Evolutionary conservation across 2,797 vertebrate genomes (phyloP).

Genomic region (Xenopus petersii): DNA sequence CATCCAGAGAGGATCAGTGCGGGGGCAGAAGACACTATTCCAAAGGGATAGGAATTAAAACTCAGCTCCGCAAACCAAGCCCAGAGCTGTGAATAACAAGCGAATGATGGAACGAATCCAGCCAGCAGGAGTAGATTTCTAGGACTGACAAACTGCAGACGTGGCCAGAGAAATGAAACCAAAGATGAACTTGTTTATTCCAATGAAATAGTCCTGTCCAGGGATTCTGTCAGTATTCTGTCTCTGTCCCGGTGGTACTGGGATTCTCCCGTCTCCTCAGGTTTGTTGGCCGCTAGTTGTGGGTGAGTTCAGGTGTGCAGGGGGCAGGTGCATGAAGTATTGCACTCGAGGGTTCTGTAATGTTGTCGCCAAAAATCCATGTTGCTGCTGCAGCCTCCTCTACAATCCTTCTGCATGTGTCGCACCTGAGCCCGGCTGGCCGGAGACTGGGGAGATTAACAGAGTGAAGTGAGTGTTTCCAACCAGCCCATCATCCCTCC

Average conservation of each 20-base stretch:
- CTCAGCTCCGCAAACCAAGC: neutral
- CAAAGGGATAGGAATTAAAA: neutral
- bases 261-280: constrained; percentile 2
- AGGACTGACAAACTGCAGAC: neutral
- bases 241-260: constrained; percentile 6
- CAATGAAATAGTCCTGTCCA: neutral
- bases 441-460: neutral
- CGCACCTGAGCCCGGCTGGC: neutral
- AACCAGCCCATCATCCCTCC: neutral
- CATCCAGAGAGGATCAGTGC: constrained; percentile 43
- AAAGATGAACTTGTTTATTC: neutral
- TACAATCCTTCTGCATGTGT: neutral
- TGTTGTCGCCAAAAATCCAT: neutral
- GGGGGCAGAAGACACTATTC: neutral
- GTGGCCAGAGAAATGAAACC: constrained; percentile 3
- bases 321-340: neutral
- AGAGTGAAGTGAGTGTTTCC: too few relatives aligned
- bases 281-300: neutral
- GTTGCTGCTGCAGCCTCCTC: neutral
- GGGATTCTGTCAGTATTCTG: too few relatives aligned
- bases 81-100: too few relatives aligned
- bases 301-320: neutral
- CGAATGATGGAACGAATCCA: neutral
- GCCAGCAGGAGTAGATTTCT: neutral
- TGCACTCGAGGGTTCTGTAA: neutral